A percentile compares a stretch with the other conserved stretches of the same genome.
These are phyloP conservation scores for Argentina silus DNA, from an alignment of 2,797 vertebrate genomes.

Conservation along the genomic window DNA sequence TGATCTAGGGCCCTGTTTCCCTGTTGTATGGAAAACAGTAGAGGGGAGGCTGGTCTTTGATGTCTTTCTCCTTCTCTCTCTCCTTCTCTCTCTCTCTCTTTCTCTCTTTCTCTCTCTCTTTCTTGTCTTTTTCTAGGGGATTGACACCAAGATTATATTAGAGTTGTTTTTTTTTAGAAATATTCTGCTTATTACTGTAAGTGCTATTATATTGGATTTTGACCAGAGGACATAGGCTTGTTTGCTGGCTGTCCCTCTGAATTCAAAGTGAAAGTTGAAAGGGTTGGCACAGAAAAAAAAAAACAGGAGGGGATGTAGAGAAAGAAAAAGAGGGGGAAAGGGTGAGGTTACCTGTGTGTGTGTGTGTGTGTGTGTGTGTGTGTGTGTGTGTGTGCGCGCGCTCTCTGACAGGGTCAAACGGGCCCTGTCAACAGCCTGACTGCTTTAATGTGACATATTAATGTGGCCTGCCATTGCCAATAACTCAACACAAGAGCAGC, in stretches of 20 bases:
- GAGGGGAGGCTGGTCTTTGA: conserved; percentile 71
- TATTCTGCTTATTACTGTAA: too few species aligned
- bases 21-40: conserved; percentile 72
- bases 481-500: conserved; percentile 71
- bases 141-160: too few species aligned
- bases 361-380: conserved; percentile 16
- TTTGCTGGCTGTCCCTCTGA: too few species aligned
- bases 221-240: too few species aligned
- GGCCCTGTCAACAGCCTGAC: conserved; percentile 76
- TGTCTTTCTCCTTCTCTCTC: conserved; percentile 64
- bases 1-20: conserved; percentile 65
- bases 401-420: conserved; percentile 71
- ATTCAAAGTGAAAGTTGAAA: too few species aligned
- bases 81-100: conserved; percentile 31
- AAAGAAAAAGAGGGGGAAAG: background rate
- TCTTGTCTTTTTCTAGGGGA: conserved; percentile 16
- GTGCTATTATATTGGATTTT: too few species aligned
- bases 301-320: too few species aligned
- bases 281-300: too few species aligned
- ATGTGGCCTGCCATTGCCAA: conserved; percentile 77
- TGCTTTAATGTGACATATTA: conserved; percentile 80
- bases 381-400: conserved; percentile 8
- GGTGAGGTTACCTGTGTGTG: conserved; percentile 2
- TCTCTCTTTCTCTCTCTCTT: conserved; percentile 41
- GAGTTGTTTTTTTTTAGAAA: too few species aligned